phyloP scores from a whole-genome alignment of 2,113 vertebrate species.

The Takifugu flavidus region DNA sequence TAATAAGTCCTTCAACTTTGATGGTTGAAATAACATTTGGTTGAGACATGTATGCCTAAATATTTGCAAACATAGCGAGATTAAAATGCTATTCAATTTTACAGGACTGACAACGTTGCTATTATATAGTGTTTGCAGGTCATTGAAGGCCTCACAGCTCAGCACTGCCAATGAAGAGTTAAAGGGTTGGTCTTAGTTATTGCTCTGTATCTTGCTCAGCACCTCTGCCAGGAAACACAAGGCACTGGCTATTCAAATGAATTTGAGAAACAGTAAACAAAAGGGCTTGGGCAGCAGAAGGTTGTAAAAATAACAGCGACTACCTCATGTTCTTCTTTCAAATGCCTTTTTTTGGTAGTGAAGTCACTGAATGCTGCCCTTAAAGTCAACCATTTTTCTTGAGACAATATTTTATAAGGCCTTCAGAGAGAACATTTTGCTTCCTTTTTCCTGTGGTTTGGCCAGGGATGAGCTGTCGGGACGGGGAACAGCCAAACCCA shows the following conservation, averaged over 20 bases:
- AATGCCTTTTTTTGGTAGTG: conserved; percentile 62
- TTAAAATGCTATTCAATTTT: not conserved
- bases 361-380: conserved; percentile 65
- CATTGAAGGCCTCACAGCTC: conserved; percentile 12
- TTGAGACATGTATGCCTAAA: conserved; percentile 1
- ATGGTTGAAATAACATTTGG: not conserved
- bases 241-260: conserved; percentile 28
- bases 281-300: conserved; percentile 22
- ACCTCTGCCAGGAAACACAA: conserved; percentile 41
- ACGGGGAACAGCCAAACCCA: conserved; percentile 77
- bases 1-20: no score
- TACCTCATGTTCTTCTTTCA: conserved; percentile 45
- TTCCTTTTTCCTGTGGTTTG: conserved; percentile 82
- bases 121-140: conserved; percentile 27
- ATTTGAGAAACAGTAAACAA: conserved; percentile 39
- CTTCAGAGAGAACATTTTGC: conserved; percentile 69
- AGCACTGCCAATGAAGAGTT: conserved; percentile 28
- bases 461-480: conserved; percentile 56
- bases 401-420: conserved; percentile 71
- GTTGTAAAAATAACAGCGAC: conserved; percentile 41
- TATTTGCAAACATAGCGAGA: not conserved
- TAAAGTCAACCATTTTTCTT: conserved; percentile 68
- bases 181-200: conserved; percentile 25
- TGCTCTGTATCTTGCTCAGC: conserved; percentile 17
- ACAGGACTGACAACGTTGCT: conserved; percentile 6